phyloP scores from a whole-genome alignment of 2,113 vertebrate species.

The Corydoras maculifer region DNA sequence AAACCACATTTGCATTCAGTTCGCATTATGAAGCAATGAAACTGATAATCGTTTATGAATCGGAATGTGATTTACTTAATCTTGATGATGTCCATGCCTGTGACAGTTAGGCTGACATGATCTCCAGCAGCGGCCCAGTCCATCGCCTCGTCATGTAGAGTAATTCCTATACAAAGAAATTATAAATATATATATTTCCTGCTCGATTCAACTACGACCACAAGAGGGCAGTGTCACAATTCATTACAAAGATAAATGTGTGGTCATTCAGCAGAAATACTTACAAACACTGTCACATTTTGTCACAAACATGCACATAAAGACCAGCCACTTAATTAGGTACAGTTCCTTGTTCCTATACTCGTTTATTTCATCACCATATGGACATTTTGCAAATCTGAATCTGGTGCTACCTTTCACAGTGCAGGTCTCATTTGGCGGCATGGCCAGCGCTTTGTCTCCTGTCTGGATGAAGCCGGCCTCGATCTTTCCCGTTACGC shows the following conservation, averaged over 20 bases:
- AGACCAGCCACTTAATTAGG: too few relatives aligned
- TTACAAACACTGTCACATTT: too few relatives aligned
- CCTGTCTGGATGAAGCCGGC: conserved; percentile 89
- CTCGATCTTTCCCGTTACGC: conserved; percentile 95
- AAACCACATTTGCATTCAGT: too few relatives aligned
- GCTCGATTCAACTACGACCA: conserved; percentile 32
- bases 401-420: conserved; percentile 78
- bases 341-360: too few relatives aligned
- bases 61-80: conserved; percentile 69
- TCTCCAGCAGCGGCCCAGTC: conserved; percentile 97
- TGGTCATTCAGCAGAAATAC: too few relatives aligned
- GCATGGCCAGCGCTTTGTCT: conserved; percentile 85
- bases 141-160: conserved; percentile 84
- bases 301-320: too few relatives aligned
- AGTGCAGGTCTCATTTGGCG: conserved; percentile 94
- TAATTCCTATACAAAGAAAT: conserved; percentile 85
- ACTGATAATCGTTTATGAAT: background rate
- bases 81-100: conserved; percentile 99
- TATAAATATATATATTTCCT: background rate
- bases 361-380: too few relatives aligned
- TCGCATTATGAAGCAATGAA: background rate
- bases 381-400: too few relatives aligned
- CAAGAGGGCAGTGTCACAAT: conserved; percentile 46
- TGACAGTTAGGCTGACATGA: conserved; percentile 92
- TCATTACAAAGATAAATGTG: background rate